These are phyloP conservation scores for Syngnathus typhle DNA, from an alignment of 2,113 vertebrate species.

Conservation along the genomic window DNA sequence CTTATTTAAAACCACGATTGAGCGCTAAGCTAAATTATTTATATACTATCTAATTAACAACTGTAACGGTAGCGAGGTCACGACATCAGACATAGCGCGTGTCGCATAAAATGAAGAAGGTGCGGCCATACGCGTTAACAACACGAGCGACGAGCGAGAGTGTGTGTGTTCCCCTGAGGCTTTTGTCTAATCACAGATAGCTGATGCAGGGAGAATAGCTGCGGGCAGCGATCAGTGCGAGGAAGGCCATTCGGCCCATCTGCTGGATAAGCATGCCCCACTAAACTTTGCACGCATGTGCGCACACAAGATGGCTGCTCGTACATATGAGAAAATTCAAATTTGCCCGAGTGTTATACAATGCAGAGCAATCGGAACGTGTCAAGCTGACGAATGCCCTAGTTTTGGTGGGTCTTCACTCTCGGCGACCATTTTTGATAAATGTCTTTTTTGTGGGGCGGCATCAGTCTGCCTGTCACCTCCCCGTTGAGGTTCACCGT, in stretches of 20 bases:
- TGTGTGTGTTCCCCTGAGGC: constrained; percentile 32
- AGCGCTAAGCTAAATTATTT: constrained; percentile 55
- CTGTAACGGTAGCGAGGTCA: constrained; percentile 16
- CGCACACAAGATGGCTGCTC: constrained; percentile 13
- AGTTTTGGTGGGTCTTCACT: no score
- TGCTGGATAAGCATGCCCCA: constrained; percentile 48
- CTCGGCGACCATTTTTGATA: no score
- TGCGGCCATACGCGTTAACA: constrained; percentile 7
- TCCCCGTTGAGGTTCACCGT: no score
- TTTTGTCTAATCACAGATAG: constrained; percentile 60
- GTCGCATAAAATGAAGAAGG: background rate
- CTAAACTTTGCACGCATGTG: constrained; percentile 17
- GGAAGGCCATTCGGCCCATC: constrained; percentile 60
- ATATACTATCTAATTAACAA: constrained; percentile 47
- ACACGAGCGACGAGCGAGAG: constrained; percentile 9
- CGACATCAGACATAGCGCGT: background rate
- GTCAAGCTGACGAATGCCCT: no score
- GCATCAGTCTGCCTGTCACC: no score
- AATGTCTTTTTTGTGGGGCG: no score
- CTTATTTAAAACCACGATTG: no score
- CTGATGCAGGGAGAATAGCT: constrained; percentile 50
- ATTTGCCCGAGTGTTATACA: background rate
- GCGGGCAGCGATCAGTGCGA: constrained; percentile 47
- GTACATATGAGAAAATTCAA: constrained; percentile 2
- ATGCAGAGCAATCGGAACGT: background rate